Percentiles rank a stretch among this genome's conserved stretches.
phyloP scores from a whole-genome alignment of 2,888 invertebrate species.

The Mythimna loreyi region DNA sequence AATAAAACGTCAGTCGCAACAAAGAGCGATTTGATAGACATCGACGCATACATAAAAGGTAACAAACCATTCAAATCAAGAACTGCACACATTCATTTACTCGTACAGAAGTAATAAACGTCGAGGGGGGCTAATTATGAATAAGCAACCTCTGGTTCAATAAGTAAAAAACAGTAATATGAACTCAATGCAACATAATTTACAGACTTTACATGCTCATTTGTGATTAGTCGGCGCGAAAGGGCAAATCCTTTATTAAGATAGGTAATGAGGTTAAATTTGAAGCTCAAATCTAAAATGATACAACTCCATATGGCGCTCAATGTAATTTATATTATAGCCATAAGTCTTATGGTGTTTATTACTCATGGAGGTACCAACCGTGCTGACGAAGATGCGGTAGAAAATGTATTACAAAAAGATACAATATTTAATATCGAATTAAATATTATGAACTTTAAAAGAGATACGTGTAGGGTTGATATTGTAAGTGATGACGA shows the following conservation, averaged over 20 bases:
- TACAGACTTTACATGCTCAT: slow-evolving; percentile 90
- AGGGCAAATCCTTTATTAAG: slow-evolving; percentile 91
- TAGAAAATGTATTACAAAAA: slow-evolving; percentile 89
- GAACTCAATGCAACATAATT: slow-evolving; percentile 90
- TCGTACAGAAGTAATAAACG: slow-evolving; percentile 89
- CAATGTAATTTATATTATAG: slow-evolving; percentile 81
- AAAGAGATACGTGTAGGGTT: slow-evolving; percentile 79
- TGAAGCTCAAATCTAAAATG: slow-evolving; percentile 73
- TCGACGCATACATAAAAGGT: slow-evolving; percentile 65
- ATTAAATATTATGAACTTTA: slow-evolving; percentile 84
- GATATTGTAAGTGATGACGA: slow-evolving; percentile 81
- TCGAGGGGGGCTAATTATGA: slow-evolving; percentile 90
- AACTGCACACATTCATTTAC: slow-evolving; percentile 81
- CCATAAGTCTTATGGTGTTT: slow-evolving; percentile 76
- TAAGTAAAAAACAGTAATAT: slow-evolving; percentile 85
- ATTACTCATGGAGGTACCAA: slow-evolving; percentile 73
- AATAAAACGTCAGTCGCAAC: slow-evolving; percentile 67
- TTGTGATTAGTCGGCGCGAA: slow-evolving; percentile 91
- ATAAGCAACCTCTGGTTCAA: slow-evolving; percentile 84
- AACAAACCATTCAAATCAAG: slow-evolving; percentile 78
- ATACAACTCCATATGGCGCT: slow-evolving; percentile 65
- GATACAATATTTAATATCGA: slow-evolving; percentile 81
- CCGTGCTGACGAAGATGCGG: slow-evolving; percentile 88
- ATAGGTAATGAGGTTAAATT: slow-evolving; percentile 91
- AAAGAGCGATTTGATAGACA: slow-evolving; percentile 72